Evolutionary conservation across 2,113 vertebrate genomes (phyloP), one percentile per base, ranked within the genome.

Genomic region (Tylochromis polylepis): DNA sequence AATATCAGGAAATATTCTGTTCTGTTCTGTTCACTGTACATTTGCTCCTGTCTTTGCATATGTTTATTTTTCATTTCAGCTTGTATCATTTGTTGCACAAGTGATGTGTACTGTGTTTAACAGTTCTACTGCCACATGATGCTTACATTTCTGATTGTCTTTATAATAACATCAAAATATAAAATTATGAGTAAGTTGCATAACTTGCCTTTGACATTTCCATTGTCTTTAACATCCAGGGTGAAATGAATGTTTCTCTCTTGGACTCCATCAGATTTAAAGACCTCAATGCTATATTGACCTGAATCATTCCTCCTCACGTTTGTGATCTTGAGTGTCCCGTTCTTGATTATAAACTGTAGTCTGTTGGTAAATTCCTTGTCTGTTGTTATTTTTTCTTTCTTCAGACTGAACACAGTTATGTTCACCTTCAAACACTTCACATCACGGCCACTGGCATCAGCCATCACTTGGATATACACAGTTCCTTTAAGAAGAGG

Each of bases 211-310:
- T 46, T 46, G 58, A 16, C 90, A 86, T 91, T 91, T 22, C 93
- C 90, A 82, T 91, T 90, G 22, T 93, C 94, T 93, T 92, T 51
- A 46, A 95, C 59, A 38, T 89, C 58, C 59, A 95, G 81, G 2
- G 14, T 38, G 3, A 95, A 3, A 1, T 3, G 0, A 3, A 88
- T 5, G 0, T 2, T 49, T 43, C 6, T 78, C 3, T 87, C 2
- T 2, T 0, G 1, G 3, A 8, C 0, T 29, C 92, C 93, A 1
- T 88, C 0, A 8, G 3, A 2, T 49, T 46, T 1, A 85, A 43
- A 86, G 22, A 87, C n/a, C 0, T 90, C 55, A 5, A 92, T 2
- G 1, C 0, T 46, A 85, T 94, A 96, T 38, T n/a, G 49, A 12
- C 92, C 94, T 1, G 93, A 85, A 51, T 96, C 94, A 16, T 15